Percentiles rank a stretch among this genome's conserved stretches.
Conservation (phyloP, 2,113 vertebrate species). For the Morone chrysops region DNA sequence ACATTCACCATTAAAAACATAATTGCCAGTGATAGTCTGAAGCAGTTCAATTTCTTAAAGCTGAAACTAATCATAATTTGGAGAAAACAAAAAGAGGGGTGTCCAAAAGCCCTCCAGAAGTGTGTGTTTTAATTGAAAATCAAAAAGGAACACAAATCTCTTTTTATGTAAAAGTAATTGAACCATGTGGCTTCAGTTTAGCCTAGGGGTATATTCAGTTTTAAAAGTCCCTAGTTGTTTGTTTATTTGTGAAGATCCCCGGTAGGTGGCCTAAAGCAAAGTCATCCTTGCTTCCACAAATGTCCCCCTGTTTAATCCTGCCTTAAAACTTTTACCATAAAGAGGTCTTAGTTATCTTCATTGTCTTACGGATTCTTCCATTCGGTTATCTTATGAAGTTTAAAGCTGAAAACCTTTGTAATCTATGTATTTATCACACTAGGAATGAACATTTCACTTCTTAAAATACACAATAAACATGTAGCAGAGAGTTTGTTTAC, state of each 20-base stretch:
- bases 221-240: not conserved
- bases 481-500: not conserved
- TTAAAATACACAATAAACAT: not conserved
- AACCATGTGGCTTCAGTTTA: not conserved
- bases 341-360: not conserved
- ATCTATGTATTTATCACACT: not conserved
- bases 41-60: not conserved
- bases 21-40: conserved; percentile 11
- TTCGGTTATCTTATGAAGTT: not conserved
- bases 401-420: not conserved
- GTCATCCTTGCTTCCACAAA: no score
- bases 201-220: not conserved
- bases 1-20: conserved; percentile 6
- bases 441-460: not conserved
- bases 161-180: conserved; percentile 15
- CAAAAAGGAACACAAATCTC: not conserved
- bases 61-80: conserved; percentile 30
- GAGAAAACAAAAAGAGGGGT: not conserved
- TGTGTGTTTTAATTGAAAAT: not conserved
- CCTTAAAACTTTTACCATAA: not conserved
- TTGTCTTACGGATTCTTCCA: not conserved
- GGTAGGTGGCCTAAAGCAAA: no score
- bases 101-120: not conserved
- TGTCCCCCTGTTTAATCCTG: not conserved
- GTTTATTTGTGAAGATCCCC: no score